These are phyloP conservation scores for Syrista parreyssii DNA, from an alignment of 2,888 invertebrate species.

Conservation along the genomic window DNA sequence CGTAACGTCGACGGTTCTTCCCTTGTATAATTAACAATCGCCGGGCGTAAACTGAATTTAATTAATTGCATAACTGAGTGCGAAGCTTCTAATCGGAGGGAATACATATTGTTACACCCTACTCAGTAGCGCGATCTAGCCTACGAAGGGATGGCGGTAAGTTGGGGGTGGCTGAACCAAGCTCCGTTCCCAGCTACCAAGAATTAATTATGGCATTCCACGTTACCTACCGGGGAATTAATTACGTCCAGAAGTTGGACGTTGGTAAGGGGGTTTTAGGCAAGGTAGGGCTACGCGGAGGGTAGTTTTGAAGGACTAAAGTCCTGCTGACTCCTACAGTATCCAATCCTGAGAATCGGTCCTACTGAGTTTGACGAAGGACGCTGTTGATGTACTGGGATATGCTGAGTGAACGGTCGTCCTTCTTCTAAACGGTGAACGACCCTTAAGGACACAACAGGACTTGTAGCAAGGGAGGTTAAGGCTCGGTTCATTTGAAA, in stretches of 20 bases:
- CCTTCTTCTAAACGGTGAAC: background rate
- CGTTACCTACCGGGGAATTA: conserved; percentile 63
- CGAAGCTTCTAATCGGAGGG: conserved; percentile 58
- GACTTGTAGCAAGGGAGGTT: background rate
- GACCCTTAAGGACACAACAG: background rate
- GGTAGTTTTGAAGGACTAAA: conserved; percentile 6
- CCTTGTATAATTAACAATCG: conserved; percentile 56
- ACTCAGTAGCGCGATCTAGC: conserved; percentile 22
- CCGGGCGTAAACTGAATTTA: conserved; percentile 60
- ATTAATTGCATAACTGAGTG: conserved; percentile 61
- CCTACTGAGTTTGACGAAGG: background rate
- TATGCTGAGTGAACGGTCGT: background rate
- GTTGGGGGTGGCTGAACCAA: background rate
- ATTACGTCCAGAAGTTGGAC: conserved; percentile 65
- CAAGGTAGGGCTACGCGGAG: conserved; percentile 4
- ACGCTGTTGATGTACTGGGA: background rate
- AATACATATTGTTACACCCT: conserved; percentile 60
- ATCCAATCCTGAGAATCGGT: conserved; percentile 21
- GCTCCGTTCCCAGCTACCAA: conserved; percentile 43
- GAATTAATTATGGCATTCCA: conserved; percentile 66
- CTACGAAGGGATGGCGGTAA: background rate
- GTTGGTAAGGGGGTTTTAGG: conserved; percentile 56
- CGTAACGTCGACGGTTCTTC: background rate
- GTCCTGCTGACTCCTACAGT: conserved; percentile 1
- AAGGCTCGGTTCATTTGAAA: background rate